phyloP scores from a whole-genome alignment of 2,797 vertebrate genomes.

The Eremophila alpestris region DNA sequence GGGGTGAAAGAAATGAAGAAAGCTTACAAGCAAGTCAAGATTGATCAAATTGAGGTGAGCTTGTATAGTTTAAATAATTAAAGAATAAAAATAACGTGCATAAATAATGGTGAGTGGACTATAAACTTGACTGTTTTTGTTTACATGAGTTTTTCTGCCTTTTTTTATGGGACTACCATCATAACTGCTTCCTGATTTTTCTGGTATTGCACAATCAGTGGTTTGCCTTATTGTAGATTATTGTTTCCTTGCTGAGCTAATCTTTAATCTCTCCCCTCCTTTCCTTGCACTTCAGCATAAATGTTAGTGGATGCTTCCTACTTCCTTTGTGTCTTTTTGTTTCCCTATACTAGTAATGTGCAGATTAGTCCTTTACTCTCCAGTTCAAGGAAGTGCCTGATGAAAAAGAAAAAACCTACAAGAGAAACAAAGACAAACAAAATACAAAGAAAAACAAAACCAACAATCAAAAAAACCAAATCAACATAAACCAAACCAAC shows the following conservation, averaged over 20 bases:
- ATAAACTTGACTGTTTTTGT: background rate
- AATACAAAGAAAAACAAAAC: background rate
- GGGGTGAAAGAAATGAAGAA: slow-evolving; percentile 99
- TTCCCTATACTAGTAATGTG: background rate
- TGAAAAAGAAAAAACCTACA: background rate
- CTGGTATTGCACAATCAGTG: background rate
- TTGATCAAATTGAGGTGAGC: slow-evolving; percentile 95
- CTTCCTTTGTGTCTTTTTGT: background rate
- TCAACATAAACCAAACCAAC: background rate
- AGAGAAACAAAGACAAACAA: background rate
- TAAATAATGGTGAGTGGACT: background rate
- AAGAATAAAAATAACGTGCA: background rate
- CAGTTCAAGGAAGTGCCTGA: background rate
- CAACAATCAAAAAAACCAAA: no score
- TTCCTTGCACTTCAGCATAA: background rate
- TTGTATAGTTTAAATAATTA: background rate
- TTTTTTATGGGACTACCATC: background rate
- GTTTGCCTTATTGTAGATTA: background rate
- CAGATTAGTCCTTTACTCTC: background rate
- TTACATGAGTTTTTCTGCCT: background rate
- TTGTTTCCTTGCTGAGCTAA: background rate
- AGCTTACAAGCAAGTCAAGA: slow-evolving; percentile 95
- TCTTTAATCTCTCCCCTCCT: background rate
- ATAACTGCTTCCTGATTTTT: background rate
- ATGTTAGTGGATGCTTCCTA: background rate